phyloP scores from a whole-genome alignment of 2,113 vertebrate genomes.

The Zootoca vivipara region DNA sequence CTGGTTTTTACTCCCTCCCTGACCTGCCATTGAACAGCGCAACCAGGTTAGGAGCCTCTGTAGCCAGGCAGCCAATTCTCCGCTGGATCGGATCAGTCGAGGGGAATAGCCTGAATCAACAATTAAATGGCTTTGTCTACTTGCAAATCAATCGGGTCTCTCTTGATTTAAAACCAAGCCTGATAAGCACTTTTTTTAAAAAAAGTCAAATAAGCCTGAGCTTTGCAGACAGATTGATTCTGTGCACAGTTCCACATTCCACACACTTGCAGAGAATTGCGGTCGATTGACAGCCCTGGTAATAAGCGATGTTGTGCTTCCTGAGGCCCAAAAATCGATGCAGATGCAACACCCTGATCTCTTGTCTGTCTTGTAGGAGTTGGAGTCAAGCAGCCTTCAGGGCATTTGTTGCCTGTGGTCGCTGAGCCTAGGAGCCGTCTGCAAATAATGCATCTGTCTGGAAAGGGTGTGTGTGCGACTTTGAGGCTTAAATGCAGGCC shows the following conservation, averaged over 20 bases:
- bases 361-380: not conserved
- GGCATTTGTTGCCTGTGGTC: not conserved
- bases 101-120: not conserved
- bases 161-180: not conserved
- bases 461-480: not conserved
- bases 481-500: too few relatives aligned
- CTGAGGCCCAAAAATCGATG: not conserved
- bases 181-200: not conserved
- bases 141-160: not conserved
- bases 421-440: not conserved
- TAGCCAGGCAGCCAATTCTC: too few relatives aligned
- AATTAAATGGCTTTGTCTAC: not conserved
- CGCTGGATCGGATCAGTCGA: too few relatives aligned
- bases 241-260: not conserved
- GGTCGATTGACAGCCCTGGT: not conserved
- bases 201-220: not conserved
- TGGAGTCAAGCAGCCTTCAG: not conserved
- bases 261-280: not conserved
- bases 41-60: too few relatives aligned
- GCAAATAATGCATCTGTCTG: not conserved
- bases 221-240: not conserved
- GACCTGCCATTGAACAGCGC: too few relatives aligned
- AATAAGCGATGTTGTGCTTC: not conserved
- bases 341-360: not conserved
- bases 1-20: too few relatives aligned